Percentiles rank a stretch among this genome's conserved stretches.
Conservation (phyloP, 2,888 invertebrate species). For the Leptothorax acervorum region DNA sequence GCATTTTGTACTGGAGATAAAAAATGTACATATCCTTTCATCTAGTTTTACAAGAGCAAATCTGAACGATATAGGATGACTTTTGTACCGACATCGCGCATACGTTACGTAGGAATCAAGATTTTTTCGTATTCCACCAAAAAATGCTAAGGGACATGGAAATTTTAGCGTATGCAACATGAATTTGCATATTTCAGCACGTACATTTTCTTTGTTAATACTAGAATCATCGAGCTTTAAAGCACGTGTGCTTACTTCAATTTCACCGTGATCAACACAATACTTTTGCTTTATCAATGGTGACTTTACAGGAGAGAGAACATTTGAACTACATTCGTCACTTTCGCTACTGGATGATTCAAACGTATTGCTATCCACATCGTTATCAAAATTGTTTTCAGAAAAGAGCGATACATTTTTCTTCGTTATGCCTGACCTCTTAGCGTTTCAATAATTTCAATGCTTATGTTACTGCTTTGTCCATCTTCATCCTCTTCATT, state of each 20-base stretch:
- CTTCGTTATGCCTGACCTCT: not conserved
- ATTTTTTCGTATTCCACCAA: slow-evolving; percentile 12
- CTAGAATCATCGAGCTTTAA: not conserved
- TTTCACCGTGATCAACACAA: slow-evolving; percentile 12
- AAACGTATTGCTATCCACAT: not conserved
- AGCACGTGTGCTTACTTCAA: slow-evolving; percentile 4
- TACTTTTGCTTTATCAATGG: slow-evolving; percentile 10
- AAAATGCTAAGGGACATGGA: slow-evolving; percentile 20
- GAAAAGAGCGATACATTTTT: slow-evolving; percentile 3
- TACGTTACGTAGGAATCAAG: not conserved
- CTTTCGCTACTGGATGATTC: not conserved
- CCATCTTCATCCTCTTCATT: too few species aligned
- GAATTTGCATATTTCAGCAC: slow-evolving; percentile 18
- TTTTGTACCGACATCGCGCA: slow-evolving; percentile 8
- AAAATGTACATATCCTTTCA: not conserved
- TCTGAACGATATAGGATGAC: slow-evolving; percentile 8
- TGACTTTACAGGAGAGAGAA: slow-evolving; percentile 6
- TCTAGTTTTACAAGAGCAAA: slow-evolving; percentile 7
- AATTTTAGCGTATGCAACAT: slow-evolving; percentile 13
- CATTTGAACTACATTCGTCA: not conserved
- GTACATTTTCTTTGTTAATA: slow-evolving; percentile 15
- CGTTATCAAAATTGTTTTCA: not conserved
- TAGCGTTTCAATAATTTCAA: too few species aligned
- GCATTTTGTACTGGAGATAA: slow-evolving; percentile 8
- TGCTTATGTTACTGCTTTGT: too few species aligned